Base-by-base conservation (phyloP, 2,113 vertebrate species). In the Mobula birostris region DNA sequence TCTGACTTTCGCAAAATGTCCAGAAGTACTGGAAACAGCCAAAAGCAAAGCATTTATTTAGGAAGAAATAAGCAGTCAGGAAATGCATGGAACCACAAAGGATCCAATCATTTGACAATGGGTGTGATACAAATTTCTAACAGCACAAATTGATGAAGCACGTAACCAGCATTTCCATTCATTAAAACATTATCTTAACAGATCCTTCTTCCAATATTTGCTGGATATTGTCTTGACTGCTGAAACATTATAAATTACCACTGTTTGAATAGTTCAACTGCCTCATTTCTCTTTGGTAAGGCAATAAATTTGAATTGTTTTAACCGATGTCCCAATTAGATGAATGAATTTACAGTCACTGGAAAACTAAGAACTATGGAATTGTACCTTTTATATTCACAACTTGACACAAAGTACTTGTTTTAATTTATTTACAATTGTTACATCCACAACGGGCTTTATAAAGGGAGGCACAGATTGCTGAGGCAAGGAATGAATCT, bases 271-370 rank as follows among this genome's bases (percentile, higher is more conserved):
- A 32, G 82, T 40, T 85, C 82, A 58, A 15, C 29, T 90, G 85
- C 85, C 61, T 68, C n/a, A n/a, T 32, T 90, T 90, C 29, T 90
- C n/a, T 66, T 63, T 2, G 29, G 63, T 90, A 68, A 66, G 85
- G 29, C 85, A 90, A 90, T 66, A 66, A 66, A 19, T 90, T 90
- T 36, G 85, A 66, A 90, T 90, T 15, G 61, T 32, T 90, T 19
- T n/a, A 66, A 17, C 61, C 8, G 21, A 66, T 5, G 29, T 68
- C 61, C 61, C 61, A 90, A 17, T 90, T 66, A 32, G 61, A 21
- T 90, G 85, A 90, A 90, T 90, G 29, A 90, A 90, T 90, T 36
- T 32, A 63, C n/a, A 7, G 12, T 17, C 61, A 17, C 14, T 66
- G 29, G 85, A 32, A 90, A 90, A 90, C 9, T 8, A 61, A 87